A percentile compares a stretch with the other conserved stretches of the same genome.
Conservation (phyloP, 2,888 invertebrate species). For the Eilema sororculum region DNA sequence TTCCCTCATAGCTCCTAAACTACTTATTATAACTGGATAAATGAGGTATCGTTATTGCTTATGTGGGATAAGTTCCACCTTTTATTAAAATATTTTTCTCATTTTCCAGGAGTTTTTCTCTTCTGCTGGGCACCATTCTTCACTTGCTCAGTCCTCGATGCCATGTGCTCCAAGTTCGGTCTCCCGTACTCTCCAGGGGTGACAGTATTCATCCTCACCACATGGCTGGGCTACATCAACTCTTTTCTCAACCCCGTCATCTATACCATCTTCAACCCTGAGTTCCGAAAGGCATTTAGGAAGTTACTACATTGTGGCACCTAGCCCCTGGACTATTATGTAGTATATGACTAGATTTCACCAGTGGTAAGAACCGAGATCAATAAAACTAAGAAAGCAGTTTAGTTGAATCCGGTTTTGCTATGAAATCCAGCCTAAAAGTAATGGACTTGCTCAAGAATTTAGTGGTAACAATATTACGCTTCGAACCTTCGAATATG, state of each 20-base stretch:
- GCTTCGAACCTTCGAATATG: conserved; percentile 6
- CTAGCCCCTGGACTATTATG: conserved; percentile 80
- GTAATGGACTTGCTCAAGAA: conserved; percentile 35
- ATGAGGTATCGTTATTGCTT: not conserved
- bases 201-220: conserved; percentile 96
- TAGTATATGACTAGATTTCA: conserved; percentile 68
- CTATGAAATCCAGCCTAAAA: conserved; percentile 17
- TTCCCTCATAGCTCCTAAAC: too few relatives aligned
- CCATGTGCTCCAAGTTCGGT: conserved; percentile 95
- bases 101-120: conserved; percentile 95
- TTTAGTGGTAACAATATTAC: conserved; percentile 23
- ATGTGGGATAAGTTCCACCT: not conserved
- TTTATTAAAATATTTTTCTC: not conserved
- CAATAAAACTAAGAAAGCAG: not conserved
- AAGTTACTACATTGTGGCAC: conserved; percentile 93
- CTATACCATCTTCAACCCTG: conserved; percentile 98
- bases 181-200: conserved; percentile 94
- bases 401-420: not conserved
- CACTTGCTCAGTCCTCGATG: conserved; percentile 98
- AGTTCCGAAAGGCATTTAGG: conserved; percentile 99
- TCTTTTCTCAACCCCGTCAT: conserved; percentile 97
- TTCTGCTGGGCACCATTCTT: conserved; percentile 99
- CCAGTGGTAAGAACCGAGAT: not conserved
- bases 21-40: too few relatives aligned
- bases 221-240: conserved; percentile 99